Conservation (phyloP, 2,888 invertebrate genomes). For the Lasioglossum malachurum region DNA sequence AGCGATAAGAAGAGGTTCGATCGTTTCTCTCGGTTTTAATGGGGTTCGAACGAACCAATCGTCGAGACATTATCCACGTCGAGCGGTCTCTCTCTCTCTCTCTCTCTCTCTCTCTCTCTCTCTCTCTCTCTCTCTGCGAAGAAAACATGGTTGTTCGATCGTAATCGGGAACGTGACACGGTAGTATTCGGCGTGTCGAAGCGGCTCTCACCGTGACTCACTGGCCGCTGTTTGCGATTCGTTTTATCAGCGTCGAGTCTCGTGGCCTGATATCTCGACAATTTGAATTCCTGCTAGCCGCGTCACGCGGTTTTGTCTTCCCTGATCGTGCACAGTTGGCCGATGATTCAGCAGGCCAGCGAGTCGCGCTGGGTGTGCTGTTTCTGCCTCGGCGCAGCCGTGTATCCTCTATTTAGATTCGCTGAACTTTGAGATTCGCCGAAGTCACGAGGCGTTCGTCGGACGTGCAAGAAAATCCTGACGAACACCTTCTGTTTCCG, state of each 20-base stretch:
- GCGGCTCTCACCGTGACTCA: conserved; percentile 11
- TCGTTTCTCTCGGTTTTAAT: background rate
- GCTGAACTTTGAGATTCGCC: conserved; percentile 6
- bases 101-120: too few relatives aligned
- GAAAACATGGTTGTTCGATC: background rate
- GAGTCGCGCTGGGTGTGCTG: background rate
- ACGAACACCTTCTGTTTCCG: background rate
- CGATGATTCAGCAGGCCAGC: conserved; percentile 1
- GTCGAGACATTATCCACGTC: background rate
- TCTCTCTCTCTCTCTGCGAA: background rate
- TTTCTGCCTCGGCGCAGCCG: background rate
- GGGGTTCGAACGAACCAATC: background rate
- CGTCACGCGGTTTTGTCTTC: conserved; percentile 13
- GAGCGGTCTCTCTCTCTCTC: background rate
- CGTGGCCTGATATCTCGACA: conserved; percentile 14
- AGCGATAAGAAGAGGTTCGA: background rate
- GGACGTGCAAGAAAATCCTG: conserved; percentile 1
- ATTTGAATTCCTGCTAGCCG: conserved; percentile 10
- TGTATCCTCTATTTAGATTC: conserved; percentile 8
- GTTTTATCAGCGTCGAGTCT: conserved; percentile 10
- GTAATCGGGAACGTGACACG: conserved; percentile 2
- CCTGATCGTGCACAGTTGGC: background rate
- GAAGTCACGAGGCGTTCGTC: background rate
- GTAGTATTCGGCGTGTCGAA: conserved; percentile 4
- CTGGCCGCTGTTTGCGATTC: conserved; percentile 1